Percentiles rank a stretch among this genome's conserved stretches.
Evolutionary conservation across 2,113 vertebrate species (phyloP).

Genomic region (Ictidomys tridecemlineatus): DNA sequence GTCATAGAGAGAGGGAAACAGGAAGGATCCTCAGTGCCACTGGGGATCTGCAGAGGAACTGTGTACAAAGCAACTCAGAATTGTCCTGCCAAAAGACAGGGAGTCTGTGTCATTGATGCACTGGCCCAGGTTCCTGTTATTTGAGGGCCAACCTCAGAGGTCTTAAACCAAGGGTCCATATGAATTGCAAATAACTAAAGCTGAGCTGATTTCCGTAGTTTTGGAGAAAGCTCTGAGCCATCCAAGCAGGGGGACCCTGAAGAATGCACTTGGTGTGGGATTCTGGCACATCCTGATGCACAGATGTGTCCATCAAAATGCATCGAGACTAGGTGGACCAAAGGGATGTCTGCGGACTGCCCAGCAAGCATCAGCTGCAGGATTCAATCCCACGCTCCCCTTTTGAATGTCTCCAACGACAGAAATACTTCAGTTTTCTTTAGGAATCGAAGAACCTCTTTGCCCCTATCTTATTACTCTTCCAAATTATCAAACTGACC

Average conservation of each 20-base stretch:
- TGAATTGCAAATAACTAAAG: not conserved
- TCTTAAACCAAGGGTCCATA: not conserved
- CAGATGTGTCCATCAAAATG: not conserved
- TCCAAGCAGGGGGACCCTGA: not conserved
- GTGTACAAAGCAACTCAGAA: not conserved
- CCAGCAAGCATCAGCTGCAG: no score
- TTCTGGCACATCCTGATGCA: no score
- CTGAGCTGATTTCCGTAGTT: not conserved
- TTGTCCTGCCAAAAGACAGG: not conserved
- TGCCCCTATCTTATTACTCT: no score
- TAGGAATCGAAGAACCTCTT: not conserved
- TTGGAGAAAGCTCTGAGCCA: not conserved
- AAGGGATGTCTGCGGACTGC: no score
- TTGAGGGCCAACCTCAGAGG: not conserved
- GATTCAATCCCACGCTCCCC: not conserved
- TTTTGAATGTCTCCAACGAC: not conserved
- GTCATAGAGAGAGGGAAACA: not conserved
- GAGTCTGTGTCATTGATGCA: not conserved
- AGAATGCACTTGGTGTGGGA: not conserved
- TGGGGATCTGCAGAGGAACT: not conserved
- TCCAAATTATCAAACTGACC: not conserved
- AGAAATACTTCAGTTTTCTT: not conserved
- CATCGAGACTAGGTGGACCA: not conserved
- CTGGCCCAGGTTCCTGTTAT: not conserved
- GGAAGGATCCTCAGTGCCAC: not conserved